Evolutionary conservation across 2,888 invertebrate species (phyloP).

Genomic region (Leptinotarsa rubiginosa): DNA sequence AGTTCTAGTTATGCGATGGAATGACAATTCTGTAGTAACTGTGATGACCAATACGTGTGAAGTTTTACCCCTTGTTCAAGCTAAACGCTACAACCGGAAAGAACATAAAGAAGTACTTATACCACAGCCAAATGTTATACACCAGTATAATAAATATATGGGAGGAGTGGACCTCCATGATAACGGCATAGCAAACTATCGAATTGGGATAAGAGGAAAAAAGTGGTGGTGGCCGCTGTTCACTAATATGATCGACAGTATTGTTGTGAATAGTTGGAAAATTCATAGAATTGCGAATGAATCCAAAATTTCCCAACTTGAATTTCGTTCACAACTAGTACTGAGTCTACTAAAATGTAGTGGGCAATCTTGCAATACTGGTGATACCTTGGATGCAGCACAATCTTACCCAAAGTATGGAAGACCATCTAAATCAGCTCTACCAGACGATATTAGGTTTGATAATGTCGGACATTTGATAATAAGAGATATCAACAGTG

Average conservation of each 20-base stretch:
- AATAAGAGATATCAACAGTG: constrained; percentile 25
- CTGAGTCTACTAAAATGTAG: constrained; percentile 22
- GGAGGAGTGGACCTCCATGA: too few species aligned
- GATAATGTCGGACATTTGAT: constrained; percentile 25
- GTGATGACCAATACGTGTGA: constrained; percentile 28
- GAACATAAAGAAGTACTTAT: too few species aligned
- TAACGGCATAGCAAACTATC: background rate
- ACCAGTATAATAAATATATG: too few species aligned
- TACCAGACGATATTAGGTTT: constrained; percentile 24
- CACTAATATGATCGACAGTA: constrained; percentile 9
- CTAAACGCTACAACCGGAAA: background rate
- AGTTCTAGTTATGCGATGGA: background rate
- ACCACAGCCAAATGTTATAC: too few species aligned
- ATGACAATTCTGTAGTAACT: background rate
- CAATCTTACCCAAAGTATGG: constrained; percentile 21
- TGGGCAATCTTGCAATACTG: constrained; percentile 12
- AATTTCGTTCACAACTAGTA: constrained; percentile 12
- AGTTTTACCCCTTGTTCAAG: constrained; percentile 22
- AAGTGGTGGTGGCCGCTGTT: constrained; percentile 8
- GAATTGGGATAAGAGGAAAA: constrained; percentile 19
- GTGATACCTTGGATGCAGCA: constrained; percentile 19
- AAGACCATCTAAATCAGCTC: constrained; percentile 24
- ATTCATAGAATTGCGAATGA: constrained; percentile 4
- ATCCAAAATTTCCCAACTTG: background rate
- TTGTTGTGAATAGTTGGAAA: constrained; percentile 13